Base-by-base conservation (phyloP, 2,797 vertebrate species). In the Pempheris klunzingeri region DNA sequence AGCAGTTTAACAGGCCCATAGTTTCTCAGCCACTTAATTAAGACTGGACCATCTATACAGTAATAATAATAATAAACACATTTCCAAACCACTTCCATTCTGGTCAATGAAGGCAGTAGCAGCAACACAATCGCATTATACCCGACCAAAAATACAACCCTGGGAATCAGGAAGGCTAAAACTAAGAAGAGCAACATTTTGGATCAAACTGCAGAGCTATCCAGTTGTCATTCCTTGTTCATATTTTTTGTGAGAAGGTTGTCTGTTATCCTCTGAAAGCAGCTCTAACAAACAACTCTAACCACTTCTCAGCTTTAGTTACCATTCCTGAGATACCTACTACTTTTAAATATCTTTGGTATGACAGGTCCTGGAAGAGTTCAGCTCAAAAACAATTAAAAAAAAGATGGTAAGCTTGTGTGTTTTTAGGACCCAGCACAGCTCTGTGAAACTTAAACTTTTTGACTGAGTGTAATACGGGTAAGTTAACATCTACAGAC, bases 21-120 rank as follows among this genome's bases (percentile, higher is more conserved):
- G 36, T 14, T 44, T 70, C 47, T 39, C 50, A 60, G 28, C 11
- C 39, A 57, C 24, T 43, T 39, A 34, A 43, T 64, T n/a, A 36
- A 63, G n/a, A 55, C 49, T 46, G 47, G 39, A 18, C 28, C n/a
- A 34, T n/a, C 26, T 38, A n/a, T n/a, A n/a, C n/a, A 41, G 10
- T 50, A 26, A 11, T 49, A 57, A 34, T 32, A 65, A 36, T 44
- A n/a, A 28, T 7, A 14, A 62, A 28, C n/a, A 64, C n/a, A 26
- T 24, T 69, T 26, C 17, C 53, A 47, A 26, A 46, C 28, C 20
- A 11, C 17, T 24, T 57, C 28, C 2, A 18, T 36, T 46, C 12
- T 55, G 14, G 20, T 34, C 18, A 44, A 22, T 28, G 4, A 55
- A 53, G 12, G 38, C 18, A 13, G 46, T 32, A 0, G 1, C 7